Evolutionary conservation across 2,113 vertebrate genomes (phyloP).

Genomic region (Pedetes capensis): DNA sequence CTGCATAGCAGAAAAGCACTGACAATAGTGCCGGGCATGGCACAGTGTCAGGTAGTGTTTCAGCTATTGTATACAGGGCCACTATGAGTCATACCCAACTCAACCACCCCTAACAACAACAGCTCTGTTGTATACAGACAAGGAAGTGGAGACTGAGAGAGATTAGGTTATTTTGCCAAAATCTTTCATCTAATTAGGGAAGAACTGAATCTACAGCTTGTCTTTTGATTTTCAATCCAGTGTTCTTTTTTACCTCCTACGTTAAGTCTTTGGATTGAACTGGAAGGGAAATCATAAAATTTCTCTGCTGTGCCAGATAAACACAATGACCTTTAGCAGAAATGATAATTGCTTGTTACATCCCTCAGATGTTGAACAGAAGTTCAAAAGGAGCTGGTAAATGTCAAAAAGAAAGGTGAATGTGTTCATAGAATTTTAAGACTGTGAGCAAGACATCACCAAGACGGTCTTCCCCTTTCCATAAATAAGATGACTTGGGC

Average conservation of each 20-base stretch:
- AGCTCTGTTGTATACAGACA: not conserved
- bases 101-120: too few relatives aligned
- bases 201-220: not conserved
- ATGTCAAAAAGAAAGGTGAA: conserved; percentile 15
- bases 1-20: too few relatives aligned
- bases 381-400: not conserved
- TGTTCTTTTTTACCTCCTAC: not conserved
- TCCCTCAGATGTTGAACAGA: not conserved
- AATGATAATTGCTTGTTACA: not conserved
- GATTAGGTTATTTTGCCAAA: not conserved
- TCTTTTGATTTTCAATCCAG: not conserved
- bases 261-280: not conserved
- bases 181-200: not conserved
- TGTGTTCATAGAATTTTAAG: not conserved
- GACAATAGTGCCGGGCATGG: too few relatives aligned
- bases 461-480: not conserved
- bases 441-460: not conserved
- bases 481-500: not conserved
- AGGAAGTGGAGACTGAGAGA: not conserved
- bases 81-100: too few relatives aligned
- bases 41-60: too few relatives aligned
- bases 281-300: conserved; percentile 29
- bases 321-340: not conserved
- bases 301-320: not conserved
- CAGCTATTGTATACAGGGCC: too few relatives aligned